Base-by-base conservation (phyloP, 2,797 vertebrate genomes). In the Hozukius guyotensis region DNA sequence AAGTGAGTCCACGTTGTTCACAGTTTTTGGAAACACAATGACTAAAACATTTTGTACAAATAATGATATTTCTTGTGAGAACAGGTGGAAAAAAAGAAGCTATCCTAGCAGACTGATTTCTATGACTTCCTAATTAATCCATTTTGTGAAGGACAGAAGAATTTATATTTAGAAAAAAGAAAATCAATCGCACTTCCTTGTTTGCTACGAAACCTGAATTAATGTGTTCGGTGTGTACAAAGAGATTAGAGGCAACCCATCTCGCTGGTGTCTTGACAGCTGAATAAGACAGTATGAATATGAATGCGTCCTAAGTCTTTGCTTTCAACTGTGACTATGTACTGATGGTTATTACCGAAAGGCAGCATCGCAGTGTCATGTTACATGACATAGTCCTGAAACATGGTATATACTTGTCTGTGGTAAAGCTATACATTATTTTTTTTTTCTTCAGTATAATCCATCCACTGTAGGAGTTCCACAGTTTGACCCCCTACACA, bases 401-500 rank as follows among this genome's bases (percentile, higher is more conserved):
- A 72, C 46, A 57, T 56, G 52, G 34, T 56, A 46, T 22, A 4
- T n/a, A 31, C 53, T 34, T 38, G 24, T 67, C 59, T 57, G 8
- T 59, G 24, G 8, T 29, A 31, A 65, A 36, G 34, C n/a, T 42
- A 42, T 42, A 13, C 2, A 36, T 8, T 34, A 2, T 49, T 49
- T 8, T 49, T 8, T 20, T 56, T 38, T 13, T 46, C 11, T 27
- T 10, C 46, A 63, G 24, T 14, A 20, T 74, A 62, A 79, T 81
- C 77, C 32, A 61, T 77, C 16, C 68, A 73, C 59, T 46, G 75
- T 24, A 70, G 32, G 66, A 62, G 57, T 61, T 36, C 20, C 63
- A 75, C 52, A 67, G 27, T 82, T 74, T 83, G 75, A 85, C 78
- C 87, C 74, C 71, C 67, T 52, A 57, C 78, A 42, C 69, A 66